Evolutionary conservation across 2,888 invertebrate species (phyloP).

Genomic region (Acronicta aceris): DNA sequence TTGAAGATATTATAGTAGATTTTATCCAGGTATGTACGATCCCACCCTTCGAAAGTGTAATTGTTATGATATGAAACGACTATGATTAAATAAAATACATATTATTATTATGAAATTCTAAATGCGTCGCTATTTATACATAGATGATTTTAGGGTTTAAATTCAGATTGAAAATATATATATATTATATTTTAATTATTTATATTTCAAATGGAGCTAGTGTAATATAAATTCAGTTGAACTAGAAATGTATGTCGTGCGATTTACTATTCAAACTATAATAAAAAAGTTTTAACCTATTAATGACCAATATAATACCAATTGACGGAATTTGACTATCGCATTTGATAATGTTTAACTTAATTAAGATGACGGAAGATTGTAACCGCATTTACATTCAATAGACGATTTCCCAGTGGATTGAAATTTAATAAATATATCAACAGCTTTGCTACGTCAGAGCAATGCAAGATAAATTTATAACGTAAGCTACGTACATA

Average conservation of each 20-base stretch:
- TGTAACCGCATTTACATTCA: constrained; percentile 81
- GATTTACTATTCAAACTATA: constrained; percentile 63
- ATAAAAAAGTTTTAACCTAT: constrained; percentile 70
- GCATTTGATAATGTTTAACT: constrained; percentile 71
- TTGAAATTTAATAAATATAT: constrained; percentile 60
- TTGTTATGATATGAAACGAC: constrained; percentile 77
- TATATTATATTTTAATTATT: constrained; percentile 79
- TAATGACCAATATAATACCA: constrained; percentile 81
- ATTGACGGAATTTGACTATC: constrained; percentile 76
- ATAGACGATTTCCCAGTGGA: constrained; percentile 72
- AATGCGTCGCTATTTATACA: constrained; percentile 87
- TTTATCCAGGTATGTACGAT: constrained; percentile 72
- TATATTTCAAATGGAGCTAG: constrained; percentile 76
- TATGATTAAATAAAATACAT: constrained; percentile 74
- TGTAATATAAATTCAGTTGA: constrained; percentile 82
- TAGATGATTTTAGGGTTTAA: constrained; percentile 83
- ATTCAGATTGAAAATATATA: constrained; percentile 83
- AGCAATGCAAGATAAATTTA: constrained; percentile 61
- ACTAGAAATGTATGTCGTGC: constrained; percentile 83
- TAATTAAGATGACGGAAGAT: constrained; percentile 66
- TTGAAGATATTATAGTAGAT: constrained; percentile 70
- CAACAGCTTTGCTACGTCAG: constrained; percentile 70
- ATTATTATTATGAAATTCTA: constrained; percentile 71
- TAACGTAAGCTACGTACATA: constrained; percentile 78
- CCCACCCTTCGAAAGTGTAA: constrained; percentile 79